Evolutionary conservation across 2,797 vertebrate genomes (phyloP), one percentile per base, ranked within the genome.

Genomic region (Tragopan temminckii): DNA sequence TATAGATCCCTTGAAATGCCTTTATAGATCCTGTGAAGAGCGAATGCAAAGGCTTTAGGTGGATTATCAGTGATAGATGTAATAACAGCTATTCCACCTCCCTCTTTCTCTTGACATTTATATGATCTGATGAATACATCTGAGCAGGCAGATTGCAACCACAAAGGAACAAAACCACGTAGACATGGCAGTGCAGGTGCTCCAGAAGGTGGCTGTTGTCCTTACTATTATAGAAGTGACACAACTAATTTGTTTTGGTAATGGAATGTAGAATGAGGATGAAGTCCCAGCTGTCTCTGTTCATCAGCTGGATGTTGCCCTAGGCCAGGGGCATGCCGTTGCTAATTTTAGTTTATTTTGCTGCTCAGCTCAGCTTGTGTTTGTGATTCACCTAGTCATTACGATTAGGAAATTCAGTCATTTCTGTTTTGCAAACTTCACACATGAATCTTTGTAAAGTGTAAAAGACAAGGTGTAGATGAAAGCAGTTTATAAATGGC

Each of bases 321-420:
- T 42, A 95, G 85, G 94, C 85, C 81, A 89, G 71, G 88, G 92
- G 33, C 66, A 85, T 50, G 61, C 57, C 94, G 81, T 79, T 95
- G 63, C 85, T 96, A 96, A 93, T 95, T 97, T 96, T 95, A 87
- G 90, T 82, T 92, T 90, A 67, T 84, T 94, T 75, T 95, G 59
- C 48, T 92, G 72, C 57, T 94, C 80, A 80, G 42, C 18, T 94
- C 29, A 77, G 66, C 80, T 95, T 91, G 52, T 91, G 57, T 84
- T 62, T 89, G 55, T 86, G 75, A 86, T 94, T 95, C 88, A 94
- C 80, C 80, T 95, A 91, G 72, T 83, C 90, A 83, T 94, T 90
- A 72, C 63, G 63, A 96, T 95, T 87, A 94, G 35, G 13, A 94
- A 94, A 93, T 91, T 80, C 80, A 80, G 46, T 90, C 86, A 91